Percentiles rank a stretch among this genome's conserved stretches.
phyloP scores from a whole-genome alignment of 2,888 invertebrate species.

The Ectropis crepuscularia region DNA sequence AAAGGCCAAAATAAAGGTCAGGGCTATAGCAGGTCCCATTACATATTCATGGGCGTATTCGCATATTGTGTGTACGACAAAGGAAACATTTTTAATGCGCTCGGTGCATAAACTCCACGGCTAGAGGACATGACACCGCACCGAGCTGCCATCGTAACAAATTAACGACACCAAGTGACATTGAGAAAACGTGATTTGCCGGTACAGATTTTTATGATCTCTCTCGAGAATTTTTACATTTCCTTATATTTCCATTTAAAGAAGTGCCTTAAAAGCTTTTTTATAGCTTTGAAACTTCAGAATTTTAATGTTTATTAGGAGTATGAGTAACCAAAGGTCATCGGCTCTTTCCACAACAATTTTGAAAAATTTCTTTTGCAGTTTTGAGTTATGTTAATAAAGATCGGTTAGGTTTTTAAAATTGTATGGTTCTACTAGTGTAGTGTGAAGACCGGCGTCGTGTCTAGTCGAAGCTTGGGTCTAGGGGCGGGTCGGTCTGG shows the following conservation, averaged over 20 bases:
- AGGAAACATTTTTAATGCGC: constrained; percentile 62
- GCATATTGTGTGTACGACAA: constrained; percentile 64
- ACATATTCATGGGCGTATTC: constrained; percentile 76
- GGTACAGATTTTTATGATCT: constrained; percentile 48
- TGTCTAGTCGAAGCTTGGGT: constrained; percentile 36
- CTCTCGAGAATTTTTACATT: constrained; percentile 38
- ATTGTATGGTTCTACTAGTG: neutral
- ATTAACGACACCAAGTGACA: constrained; percentile 56
- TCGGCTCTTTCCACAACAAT: constrained; percentile 33
- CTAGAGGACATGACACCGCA: constrained; percentile 46
- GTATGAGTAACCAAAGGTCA: constrained; percentile 33
- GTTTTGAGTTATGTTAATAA: neutral
- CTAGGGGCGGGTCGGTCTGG: constrained; percentile 54
- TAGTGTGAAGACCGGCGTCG: constrained; percentile 44
- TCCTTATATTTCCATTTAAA: constrained; percentile 44
- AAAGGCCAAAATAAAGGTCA: constrained; percentile 78
- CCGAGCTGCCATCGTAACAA: constrained; percentile 46
- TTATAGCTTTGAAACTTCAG: constrained; percentile 40
- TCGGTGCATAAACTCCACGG: constrained; percentile 48
- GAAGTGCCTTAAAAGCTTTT: constrained; percentile 43
- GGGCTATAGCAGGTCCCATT: constrained; percentile 64
- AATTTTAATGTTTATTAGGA: constrained; percentile 33
- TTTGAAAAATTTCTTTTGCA: constrained; percentile 12
- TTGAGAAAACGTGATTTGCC: constrained; percentile 59
- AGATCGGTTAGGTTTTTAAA: neutral